Conservation (phyloP, 1,140 invertebrate genomes). For the Antheraea mylitta region DNA sequence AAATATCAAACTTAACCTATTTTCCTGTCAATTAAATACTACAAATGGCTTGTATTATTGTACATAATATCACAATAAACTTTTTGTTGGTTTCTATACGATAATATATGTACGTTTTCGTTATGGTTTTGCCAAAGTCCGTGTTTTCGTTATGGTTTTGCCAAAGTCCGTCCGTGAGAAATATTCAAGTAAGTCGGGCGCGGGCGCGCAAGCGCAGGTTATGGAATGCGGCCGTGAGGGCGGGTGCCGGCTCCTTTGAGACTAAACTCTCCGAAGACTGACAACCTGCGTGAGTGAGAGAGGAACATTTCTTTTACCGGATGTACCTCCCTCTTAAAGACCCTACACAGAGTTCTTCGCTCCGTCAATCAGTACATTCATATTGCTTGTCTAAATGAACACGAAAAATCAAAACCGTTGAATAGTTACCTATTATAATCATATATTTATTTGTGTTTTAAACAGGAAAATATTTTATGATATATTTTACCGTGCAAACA, state of each 20-base stretch:
- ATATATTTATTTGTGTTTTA: not conserved
- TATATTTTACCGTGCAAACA: not conserved
- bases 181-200: constrained; percentile 67
- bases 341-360: constrained; percentile 8
- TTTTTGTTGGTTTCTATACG: not conserved
- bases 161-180: constrained; percentile 77
- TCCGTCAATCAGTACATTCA: not conserved
- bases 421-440: not conserved
- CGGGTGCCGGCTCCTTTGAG: constrained; percentile 75
- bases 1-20: constrained; percentile 23
- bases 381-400: constrained; percentile 19
- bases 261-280: constrained; percentile 60
- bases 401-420: constrained; percentile 5
- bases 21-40: constrained; percentile 39
- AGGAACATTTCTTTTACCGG: constrained; percentile 50
- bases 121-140: constrained; percentile 72
- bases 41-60: constrained; percentile 30
- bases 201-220: constrained; percentile 54
- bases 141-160: constrained; percentile 57
- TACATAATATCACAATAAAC: constrained; percentile 22
- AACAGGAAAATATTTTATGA: not conserved
- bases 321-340: constrained; percentile 20
- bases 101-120: constrained; percentile 21
- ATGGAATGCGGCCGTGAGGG: constrained; percentile 71
- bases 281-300: constrained; percentile 65